Evolutionary conservation across 1,140 invertebrate species (phyloP).

Genomic region (Acromyrmex charruanus): DNA sequence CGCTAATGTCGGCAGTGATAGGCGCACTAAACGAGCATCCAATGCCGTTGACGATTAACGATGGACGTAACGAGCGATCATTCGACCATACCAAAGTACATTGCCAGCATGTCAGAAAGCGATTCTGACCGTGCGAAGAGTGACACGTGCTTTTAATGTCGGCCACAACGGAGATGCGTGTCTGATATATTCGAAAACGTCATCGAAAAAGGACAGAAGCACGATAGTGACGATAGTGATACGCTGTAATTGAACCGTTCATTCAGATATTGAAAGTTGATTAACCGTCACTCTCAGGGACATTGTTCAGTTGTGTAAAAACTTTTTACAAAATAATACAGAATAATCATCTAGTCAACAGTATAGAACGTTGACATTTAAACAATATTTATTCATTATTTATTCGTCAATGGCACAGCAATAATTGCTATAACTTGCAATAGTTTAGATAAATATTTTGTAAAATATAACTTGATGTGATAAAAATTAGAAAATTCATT

Average conservation of each 20-base stretch:
- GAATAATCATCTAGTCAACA: background rate
- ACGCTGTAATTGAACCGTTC: conserved; percentile 9
- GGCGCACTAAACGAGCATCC: conserved; percentile 29
- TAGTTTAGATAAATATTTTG: background rate
- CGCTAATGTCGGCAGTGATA: conserved; percentile 63
- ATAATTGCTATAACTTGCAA: background rate
- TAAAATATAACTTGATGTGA: background rate
- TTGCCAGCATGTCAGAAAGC: conserved; percentile 56
- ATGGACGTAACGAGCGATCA: conserved; percentile 67
- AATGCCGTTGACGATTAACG: conserved; percentile 64
- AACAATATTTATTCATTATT: background rate
- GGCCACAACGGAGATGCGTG: conserved; percentile 4
- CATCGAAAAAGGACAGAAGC: background rate
- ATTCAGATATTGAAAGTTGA: conserved; percentile 44
- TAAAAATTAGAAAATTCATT: background rate
- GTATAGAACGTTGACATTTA: background rate
- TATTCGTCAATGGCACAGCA: background rate
- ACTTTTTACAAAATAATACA: background rate
- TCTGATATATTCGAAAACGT: conserved; percentile 21
- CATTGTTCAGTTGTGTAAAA: background rate
- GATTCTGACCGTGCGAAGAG: conserved; percentile 49
- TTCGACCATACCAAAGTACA: conserved; percentile 46
- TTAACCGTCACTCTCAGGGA: conserved; percentile 1
- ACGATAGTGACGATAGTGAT: conserved; percentile 10
- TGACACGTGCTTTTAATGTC: conserved; percentile 73